Evolutionary conservation across 2,113 vertebrate species (phyloP).

Genomic region (Micronisus gabar): DNA sequence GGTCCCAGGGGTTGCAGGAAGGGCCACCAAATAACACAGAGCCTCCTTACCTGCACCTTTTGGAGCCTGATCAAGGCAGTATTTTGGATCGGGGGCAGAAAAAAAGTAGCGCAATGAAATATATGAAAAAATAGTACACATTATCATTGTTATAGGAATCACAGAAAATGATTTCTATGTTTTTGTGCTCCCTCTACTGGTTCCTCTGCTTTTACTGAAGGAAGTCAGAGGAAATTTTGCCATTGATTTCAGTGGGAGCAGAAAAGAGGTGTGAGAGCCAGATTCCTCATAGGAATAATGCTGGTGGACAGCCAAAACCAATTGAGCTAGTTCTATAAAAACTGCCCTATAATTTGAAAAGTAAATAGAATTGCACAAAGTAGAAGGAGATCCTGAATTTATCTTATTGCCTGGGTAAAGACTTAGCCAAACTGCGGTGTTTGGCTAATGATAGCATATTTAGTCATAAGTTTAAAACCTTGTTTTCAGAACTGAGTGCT

Average conservation of each 20-base stretch:
- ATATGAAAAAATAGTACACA: background rate
- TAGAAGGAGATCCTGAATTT: background rate
- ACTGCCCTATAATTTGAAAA: background rate
- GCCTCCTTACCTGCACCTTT: background rate
- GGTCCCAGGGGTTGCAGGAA: background rate
- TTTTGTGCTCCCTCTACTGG: slow-evolving; percentile 62
- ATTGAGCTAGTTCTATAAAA: background rate
- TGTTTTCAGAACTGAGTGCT: background rate
- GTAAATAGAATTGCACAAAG: background rate
- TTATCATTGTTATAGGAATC: background rate
- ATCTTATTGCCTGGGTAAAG: background rate
- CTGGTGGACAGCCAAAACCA: background rate
- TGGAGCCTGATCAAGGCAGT: background rate
- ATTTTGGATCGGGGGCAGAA: background rate
- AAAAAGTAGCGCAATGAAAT: background rate
- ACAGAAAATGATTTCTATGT: background rate
- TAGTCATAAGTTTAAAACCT: background rate
- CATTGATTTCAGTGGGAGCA: background rate
- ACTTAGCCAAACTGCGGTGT: background rate
- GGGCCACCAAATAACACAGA: background rate
- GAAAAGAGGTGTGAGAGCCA: background rate
- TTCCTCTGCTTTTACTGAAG: background rate
- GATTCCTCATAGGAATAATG: background rate
- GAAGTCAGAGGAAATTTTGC: background rate
- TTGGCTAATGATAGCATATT: background rate